Conservation (phyloP, 1,140 invertebrate species). For the Acyrthosiphon pisum region DNA sequence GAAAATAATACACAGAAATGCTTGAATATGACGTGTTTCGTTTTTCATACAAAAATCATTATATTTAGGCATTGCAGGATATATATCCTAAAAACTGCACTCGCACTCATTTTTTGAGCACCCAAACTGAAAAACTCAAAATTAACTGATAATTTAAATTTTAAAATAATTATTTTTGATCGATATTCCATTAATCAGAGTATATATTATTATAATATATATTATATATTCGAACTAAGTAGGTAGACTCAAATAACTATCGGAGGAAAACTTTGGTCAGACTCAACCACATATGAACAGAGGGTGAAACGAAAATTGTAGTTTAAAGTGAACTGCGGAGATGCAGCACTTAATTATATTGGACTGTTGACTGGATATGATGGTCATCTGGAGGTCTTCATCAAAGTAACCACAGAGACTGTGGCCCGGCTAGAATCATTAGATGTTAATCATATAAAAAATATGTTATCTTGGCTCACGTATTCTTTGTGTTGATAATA, state of each 20-base stretch:
- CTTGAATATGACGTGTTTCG: background rate
- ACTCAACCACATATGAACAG: background rate
- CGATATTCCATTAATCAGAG: background rate
- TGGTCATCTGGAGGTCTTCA: background rate
- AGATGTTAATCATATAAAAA: background rate
- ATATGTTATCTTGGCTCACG: background rate
- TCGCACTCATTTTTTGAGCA: background rate
- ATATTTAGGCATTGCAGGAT: no score
- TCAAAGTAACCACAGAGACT: background rate
- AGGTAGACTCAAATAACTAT: background rate
- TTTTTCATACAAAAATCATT: background rate
- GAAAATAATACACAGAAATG: background rate
- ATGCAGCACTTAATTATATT: background rate
- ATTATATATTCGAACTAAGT: no score
- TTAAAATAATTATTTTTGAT: slow-evolving; percentile 5
- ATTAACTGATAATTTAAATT: background rate
- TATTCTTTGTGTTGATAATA: background rate
- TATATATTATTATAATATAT: no score
- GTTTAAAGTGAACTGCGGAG: background rate
- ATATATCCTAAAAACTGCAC: background rate
- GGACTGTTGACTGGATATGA: background rate
- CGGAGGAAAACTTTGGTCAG: background rate
- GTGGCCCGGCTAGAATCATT: background rate
- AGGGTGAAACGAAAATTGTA: background rate
- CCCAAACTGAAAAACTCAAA: background rate